These are phyloP conservation scores for Scaptomyza caliginosa DNA, from an alignment of 2,888 invertebrate species.

Conservation along the genomic window DNA sequence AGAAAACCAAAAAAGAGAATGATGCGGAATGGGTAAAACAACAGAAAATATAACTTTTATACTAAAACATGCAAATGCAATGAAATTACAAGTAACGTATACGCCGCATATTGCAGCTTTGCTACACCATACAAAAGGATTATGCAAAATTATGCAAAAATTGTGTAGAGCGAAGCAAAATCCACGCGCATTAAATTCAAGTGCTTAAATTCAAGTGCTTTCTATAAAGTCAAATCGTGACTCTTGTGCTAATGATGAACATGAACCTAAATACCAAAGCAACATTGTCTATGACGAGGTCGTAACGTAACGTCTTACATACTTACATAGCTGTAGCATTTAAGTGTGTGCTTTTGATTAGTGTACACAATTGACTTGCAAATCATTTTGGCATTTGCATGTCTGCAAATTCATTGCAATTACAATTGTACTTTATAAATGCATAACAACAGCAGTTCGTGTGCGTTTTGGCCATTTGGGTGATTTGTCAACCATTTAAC, in stretches of 20 bases:
- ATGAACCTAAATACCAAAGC: constrained; percentile 44
- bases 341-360: constrained; percentile 49
- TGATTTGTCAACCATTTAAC: constrained; percentile 51
- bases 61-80: constrained; percentile 73
- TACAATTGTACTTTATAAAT: constrained; percentile 44
- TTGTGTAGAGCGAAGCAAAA: constrained; percentile 50
- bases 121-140: constrained; percentile 61
- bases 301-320: constrained; percentile 8
- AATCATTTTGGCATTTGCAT: constrained; percentile 56
- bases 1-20: background rate
- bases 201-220: constrained; percentile 80
- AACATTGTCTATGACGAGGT: constrained; percentile 26
- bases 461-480: constrained; percentile 21
- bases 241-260: constrained; percentile 77
- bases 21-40: background rate
- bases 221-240: constrained; percentile 81
- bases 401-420: constrained; percentile 41
- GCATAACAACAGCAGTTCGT: background rate
- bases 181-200: constrained; percentile 78
- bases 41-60: constrained; percentile 23
- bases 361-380: constrained; percentile 77
- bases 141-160: constrained; percentile 75
- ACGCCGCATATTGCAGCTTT: constrained; percentile 57
- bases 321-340: constrained; percentile 2
- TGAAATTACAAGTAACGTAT: constrained; percentile 77